Evolutionary conservation across 2,113 vertebrate species (phyloP), one percentile per base, ranked within the genome.

Genomic region (Scartelaos histophorus): DNA sequence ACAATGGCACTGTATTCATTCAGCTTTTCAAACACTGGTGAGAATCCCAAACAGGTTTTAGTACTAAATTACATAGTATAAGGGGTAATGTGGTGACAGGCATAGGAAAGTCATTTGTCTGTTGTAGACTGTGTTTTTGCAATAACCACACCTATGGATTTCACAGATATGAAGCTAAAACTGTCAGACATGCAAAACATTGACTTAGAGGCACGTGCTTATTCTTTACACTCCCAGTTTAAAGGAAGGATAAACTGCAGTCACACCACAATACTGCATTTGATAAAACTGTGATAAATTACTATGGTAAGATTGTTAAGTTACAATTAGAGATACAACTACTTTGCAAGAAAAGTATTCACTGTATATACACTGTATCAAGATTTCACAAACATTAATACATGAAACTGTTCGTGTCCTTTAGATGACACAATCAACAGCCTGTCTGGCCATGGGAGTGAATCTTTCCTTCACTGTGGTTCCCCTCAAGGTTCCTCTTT

Each of bases 1-100:
- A 90, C 85, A 89, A 88, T 86, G 53, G 67, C 66, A 71, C 34
- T 68, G 72, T 80, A 71, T 86, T 86, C 81, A 87, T 87, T 86
- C 71, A 81, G 67, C 43, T 71, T 83, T 76, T 70, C 22, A 62
- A 62, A 47, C 34, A 73, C 53, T 74, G 73, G 61, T 73, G 58
- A 70, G 35, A 70, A 69, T 73, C 69, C 65, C 24, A 68, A 68
- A 71, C 24, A 29, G n/a, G 7, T 46, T 75, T 64, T 67, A 51
- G 57, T 73, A n/a, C 66, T 16, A 68, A 56, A 29, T 46, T n/a
- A 34, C 11, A 54, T 79, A 43, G 61, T 64, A 61, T 19, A 56
- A 38, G 51, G 19, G 43, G 22, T 66, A 3, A 71, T 76, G 10
- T 57, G 49, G 13, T 61, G 17, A 83, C 60, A 21, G 43, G 21